phyloP scores from a whole-genome alignment of 1,140 invertebrate species.

The Halictus rubicundus region DNA sequence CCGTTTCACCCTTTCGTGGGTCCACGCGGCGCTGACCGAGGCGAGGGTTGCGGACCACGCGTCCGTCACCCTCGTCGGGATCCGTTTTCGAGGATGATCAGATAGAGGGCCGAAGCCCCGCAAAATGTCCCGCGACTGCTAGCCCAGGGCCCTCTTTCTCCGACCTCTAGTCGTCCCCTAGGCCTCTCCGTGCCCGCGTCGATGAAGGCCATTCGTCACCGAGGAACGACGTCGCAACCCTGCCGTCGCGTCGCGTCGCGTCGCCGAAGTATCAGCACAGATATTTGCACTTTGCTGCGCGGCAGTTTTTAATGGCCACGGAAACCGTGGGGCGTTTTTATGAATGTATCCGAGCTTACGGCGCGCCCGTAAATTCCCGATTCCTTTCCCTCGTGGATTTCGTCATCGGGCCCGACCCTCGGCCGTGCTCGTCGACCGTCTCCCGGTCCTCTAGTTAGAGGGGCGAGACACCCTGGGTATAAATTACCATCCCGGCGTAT shows the following conservation, averaged over 20 bases:
- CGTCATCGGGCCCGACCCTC: slow-evolving; percentile 10
- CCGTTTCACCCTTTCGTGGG: slow-evolving; percentile 31
- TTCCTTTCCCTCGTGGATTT: slow-evolving; percentile 26
- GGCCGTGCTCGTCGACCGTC: neutral
- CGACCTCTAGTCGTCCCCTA: neutral
- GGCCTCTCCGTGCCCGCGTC: neutral
- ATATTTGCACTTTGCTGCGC: slow-evolving; percentile 38
- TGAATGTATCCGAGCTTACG: slow-evolving; percentile 17
- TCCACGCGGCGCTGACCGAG: slow-evolving; percentile 55
- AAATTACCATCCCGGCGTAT: slow-evolving; percentile 32
- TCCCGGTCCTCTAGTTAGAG: no score
- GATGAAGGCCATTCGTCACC: slow-evolving; percentile 31
- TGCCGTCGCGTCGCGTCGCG: neutral
- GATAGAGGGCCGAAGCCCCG: slow-evolving; percentile 58
- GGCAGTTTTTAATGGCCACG: slow-evolving; percentile 40
- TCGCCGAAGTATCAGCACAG: slow-evolving; percentile 32
- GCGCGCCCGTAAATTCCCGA: slow-evolving; percentile 34
- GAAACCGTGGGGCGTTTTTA: slow-evolving; percentile 29
- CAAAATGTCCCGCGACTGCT: slow-evolving; percentile 57
- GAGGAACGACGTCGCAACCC: neutral
- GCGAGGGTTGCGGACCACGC: slow-evolving; percentile 48
- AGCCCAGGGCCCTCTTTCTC: slow-evolving; percentile 7
- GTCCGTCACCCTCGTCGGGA: slow-evolving; percentile 36
- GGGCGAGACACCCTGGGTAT: slow-evolving; percentile 26
- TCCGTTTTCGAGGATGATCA: slow-evolving; percentile 69